Conservation (phyloP, 2,797 vertebrate species). For the Enoplosus armatus region DNA sequence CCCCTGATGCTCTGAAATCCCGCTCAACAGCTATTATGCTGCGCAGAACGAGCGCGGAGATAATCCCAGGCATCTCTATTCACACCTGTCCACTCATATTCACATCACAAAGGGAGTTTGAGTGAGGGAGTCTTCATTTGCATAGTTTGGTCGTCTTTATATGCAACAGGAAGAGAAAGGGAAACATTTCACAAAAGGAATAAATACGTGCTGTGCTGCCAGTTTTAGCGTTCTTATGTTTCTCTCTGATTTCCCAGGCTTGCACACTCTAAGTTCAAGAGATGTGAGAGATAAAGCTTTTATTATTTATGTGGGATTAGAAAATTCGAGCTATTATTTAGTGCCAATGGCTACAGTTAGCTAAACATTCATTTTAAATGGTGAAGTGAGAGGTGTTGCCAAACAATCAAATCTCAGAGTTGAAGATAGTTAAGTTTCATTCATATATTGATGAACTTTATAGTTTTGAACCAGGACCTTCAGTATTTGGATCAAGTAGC, state of each 20-base stretch:
- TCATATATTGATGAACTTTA: no score
- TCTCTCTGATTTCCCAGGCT: conserved; percentile 9
- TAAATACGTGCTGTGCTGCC: conserved; percentile 19
- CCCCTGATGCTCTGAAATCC: conserved; percentile 62
- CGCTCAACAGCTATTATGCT: conserved; percentile 69
- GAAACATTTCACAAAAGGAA: conserved; percentile 29
- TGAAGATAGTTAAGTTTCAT: no score
- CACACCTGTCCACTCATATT: conserved; percentile 77
- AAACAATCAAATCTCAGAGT: no score
- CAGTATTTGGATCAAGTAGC: no score
- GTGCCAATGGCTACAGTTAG: neutral
- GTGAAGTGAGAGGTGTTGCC: neutral
- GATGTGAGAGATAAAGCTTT: conserved; percentile 4
- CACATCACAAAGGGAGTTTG: conserved; percentile 69
- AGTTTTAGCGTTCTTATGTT: conserved; percentile 16
- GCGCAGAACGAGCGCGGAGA: conserved; percentile 41
- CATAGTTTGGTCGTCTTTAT: conserved; percentile 42
- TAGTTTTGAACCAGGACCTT: no score
- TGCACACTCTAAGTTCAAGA: neutral
- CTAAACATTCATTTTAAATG: conserved; percentile 1
- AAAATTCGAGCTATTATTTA: conserved; percentile 6
- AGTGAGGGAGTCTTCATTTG: conserved; percentile 57
- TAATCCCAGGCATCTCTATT: conserved; percentile 71
- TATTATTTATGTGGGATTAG: neutral
- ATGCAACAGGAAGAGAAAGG: conserved; percentile 31